Evolutionary conservation across 2,797 vertebrate genomes (phyloP), one percentile per base, ranked within the genome.

Genomic region (Enteromius radiatus): DNA sequence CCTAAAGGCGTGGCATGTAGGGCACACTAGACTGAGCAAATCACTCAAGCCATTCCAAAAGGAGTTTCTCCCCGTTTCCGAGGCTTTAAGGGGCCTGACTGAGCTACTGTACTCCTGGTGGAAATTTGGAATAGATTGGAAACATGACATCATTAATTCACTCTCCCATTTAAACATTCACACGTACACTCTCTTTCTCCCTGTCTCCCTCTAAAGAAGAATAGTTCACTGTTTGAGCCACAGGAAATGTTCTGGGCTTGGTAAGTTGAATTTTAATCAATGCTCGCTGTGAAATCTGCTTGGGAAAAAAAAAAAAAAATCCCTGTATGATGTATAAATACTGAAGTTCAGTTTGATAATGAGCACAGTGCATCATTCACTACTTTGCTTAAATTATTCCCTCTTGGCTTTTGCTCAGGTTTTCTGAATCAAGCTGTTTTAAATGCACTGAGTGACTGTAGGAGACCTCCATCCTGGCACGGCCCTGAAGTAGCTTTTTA

Each of bases 361-460:
- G 45, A 74, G 3, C 73, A 54, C 54, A 80, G 47, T 68, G 69
- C n/a, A 82, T 69, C 71, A 77, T 84, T 83, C 71, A 76, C 67
- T 52, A 59, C 71, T 78, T 77, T 87, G 78, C 80, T 43, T 49
- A 71, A 59, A 49, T 63, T 76, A 69, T 80, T 76, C 67, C 75
- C 33, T 54, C 41, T 83, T 88, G 85, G 87, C 84, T 33, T 33
- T 77, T 59, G 76, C 38, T 80, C 87, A 85, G 69, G 41, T 65
- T 84, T 82, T 80, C 85, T 87, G 85, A 86, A 86, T 88, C 80
- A 85, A 77, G 67, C 85, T 88, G 76, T 75, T 88, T 88, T 86
- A 88, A 85, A 87, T 88, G 85, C 87, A 85, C 41, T 64, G 61
- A 76, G 85, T 76, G 86, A 74, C 78, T 85, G 80, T 65, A 56